Percentiles rank a stretch among this genome's conserved stretches.
These are phyloP conservation scores for Epistrophella euchroma DNA, from an alignment of 2,888 invertebrate species.

Conservation along the genomic window DNA sequence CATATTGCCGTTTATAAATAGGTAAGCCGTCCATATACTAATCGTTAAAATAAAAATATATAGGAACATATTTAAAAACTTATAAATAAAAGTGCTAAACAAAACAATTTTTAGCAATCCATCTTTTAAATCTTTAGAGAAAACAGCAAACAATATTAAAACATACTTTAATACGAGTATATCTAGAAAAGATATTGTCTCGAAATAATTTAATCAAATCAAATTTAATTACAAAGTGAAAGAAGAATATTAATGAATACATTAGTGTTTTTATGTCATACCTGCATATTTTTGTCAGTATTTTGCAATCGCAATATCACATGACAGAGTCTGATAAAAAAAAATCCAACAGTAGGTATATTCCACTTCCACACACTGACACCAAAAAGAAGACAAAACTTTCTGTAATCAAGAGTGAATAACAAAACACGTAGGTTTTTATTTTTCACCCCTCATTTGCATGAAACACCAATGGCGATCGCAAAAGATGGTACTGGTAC, in stretches of 20 bases:
- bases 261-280: constrained; percentile 15
- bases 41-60: neutral
- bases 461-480: constrained; percentile 7
- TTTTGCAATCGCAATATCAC: constrained; percentile 50
- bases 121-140: neutral
- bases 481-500: constrained; percentile 24
- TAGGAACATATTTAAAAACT: neutral
- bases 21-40: neutral
- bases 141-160: neutral
- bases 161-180: too few species aligned
- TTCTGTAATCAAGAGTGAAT: constrained; percentile 25
- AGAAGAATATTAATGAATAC: constrained; percentile 50
- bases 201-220: constrained; percentile 19
- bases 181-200: neutral
- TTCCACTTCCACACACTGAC: neutral
- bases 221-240: constrained; percentile 43
- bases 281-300: constrained; percentile 41
- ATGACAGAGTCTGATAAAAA: constrained; percentile 14
- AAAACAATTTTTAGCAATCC: neutral
- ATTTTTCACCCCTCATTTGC: constrained; percentile 28
- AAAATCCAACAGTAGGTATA: neutral
- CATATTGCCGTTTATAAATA: neutral
- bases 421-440: neutral
- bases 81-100: too few species aligned
- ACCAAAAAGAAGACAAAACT: constrained; percentile 5